These are phyloP conservation scores for Orestias chungarensis DNA, from an alignment of 2,797 vertebrate species.

Conservation along the genomic window DNA sequence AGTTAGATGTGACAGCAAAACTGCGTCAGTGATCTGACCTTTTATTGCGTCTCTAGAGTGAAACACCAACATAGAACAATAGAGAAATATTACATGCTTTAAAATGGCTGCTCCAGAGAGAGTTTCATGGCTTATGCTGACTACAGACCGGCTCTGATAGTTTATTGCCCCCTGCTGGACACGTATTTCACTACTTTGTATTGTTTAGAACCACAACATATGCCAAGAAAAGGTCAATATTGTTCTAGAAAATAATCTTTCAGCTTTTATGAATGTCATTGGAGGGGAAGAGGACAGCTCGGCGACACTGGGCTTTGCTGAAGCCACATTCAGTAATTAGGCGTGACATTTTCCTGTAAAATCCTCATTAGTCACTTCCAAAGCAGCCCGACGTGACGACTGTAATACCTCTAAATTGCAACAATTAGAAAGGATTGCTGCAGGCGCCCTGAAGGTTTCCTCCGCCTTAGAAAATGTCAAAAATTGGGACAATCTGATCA, in stretches of 20 bases:
- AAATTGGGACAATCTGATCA: conserved; percentile 56
- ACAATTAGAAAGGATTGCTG: conserved; percentile 70
- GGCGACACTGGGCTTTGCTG: conserved; percentile 25
- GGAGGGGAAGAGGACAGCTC: conserved; percentile 21
- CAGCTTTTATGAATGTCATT: conserved; percentile 58
- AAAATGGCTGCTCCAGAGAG: neutral
- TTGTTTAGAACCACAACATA: conserved; percentile 6
- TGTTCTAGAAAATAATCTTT: conserved; percentile 50
- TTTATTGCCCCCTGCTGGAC: conserved; percentile 64
- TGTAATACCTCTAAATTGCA: conserved; percentile 74
- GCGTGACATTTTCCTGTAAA: conserved; percentile 76
- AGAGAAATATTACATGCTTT: neutral
- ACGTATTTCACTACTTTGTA: neutral
- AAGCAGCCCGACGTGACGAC: conserved; percentile 61
- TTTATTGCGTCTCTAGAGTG: neutral
- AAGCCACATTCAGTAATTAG: conserved; percentile 58
- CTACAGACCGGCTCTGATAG: neutral
- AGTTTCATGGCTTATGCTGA: neutral
- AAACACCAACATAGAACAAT: neutral
- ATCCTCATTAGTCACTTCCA: conserved; percentile 64
- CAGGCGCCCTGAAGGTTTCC: conserved; percentile 37
- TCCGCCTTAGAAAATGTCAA: conserved; percentile 70
- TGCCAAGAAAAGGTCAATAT: conserved; percentile 37
- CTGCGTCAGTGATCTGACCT: neutral
- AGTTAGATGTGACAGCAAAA: neutral